Evolutionary conservation across 2,888 invertebrate genomes (phyloP), one percentile per base, ranked within the genome.

Genomic region (Amaurobius ferox): DNA sequence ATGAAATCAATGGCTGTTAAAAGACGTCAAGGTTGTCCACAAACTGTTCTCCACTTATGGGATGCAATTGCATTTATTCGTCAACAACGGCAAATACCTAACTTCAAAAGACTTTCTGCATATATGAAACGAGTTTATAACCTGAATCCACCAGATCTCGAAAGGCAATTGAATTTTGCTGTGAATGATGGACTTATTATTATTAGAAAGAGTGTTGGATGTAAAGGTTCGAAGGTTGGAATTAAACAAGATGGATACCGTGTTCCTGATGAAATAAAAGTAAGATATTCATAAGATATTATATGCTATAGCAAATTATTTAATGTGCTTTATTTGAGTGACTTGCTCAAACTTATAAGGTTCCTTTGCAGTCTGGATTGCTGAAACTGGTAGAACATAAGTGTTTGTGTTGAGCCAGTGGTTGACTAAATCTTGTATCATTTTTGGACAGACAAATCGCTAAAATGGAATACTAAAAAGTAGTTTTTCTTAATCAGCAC

Each of bases 11-110:
- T 78, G 83, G 78, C 73, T 61, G 61, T 72, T 7, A 83, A 77
- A 35, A 66, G 88, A 30, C 68, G 88, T 40, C 61, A 73, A 48
- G 77, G 79, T 1, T 87, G 86, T 62, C 87, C 88, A 0, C 79
- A 79, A 16, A 88, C 89, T 30, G 91, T 91, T 66, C 91, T 92
- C 89, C 92, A 93, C 88, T 91, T 94, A 86, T 93, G 94, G 93
- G 93, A 93, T 89, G 93, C 93, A 3, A 93, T 94, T 88, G 92
- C 92, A 88, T 92, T 92, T 87, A 93, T 93, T 67, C 90, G 93
- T 32, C 92, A 93, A 88, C 93, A 94, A 90, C 93, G 93, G 90
- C 94, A 93, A 90, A 91, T 93, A 80, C 93, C 94, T 0, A 93
- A 92, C 89, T 90, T 93, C 79, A 93, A 94, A 26, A 91, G 93